Evolutionary conservation across 35 echinoderm and acorn worm genomes (phyloP).

Genomic region (Patiria miniata): DNA sequence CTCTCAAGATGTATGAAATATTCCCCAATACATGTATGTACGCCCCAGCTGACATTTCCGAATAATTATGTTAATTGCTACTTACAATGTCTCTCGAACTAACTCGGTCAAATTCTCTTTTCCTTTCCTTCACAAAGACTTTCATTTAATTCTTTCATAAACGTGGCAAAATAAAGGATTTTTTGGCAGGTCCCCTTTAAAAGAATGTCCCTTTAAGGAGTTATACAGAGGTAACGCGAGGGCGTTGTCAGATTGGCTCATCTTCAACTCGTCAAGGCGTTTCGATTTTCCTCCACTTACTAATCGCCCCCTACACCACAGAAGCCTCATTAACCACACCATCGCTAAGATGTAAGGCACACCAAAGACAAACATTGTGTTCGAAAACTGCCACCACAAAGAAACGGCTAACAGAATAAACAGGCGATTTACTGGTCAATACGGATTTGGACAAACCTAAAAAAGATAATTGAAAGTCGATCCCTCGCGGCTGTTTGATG

Average conservation of each 20-base stretch:
- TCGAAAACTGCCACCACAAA: constrained; percentile 4
- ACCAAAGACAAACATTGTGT: background rate
- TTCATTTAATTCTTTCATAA: too few relatives aligned
- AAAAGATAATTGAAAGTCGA: background rate
- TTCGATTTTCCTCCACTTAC: background rate
- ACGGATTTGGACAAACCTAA: constrained; percentile 14
- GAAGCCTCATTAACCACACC: constrained; percentile 14
- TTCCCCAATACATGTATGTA: too few relatives aligned
- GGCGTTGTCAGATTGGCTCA: constrained; percentile 3
- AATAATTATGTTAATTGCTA: too few relatives aligned
- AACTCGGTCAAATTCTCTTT: too few relatives aligned
- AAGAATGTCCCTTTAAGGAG: background rate
- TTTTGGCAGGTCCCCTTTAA: background rate
- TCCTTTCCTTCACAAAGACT: too few relatives aligned
- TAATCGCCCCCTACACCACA: background rate
- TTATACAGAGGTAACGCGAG: background rate
- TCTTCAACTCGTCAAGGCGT: background rate
- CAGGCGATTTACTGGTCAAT: constrained; percentile 18
- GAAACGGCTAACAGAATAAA: background rate
- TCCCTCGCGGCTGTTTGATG: constrained; percentile 1
- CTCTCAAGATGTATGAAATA: too few relatives aligned
- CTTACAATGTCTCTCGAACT: too few relatives aligned
- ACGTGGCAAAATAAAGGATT: too few relatives aligned
- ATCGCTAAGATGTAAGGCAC: constrained; percentile 8
- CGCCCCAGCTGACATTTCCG: too few relatives aligned